Conservation (phyloP, 2,113 vertebrate species). For the Campylorhamphus procurvoides region DNA sequence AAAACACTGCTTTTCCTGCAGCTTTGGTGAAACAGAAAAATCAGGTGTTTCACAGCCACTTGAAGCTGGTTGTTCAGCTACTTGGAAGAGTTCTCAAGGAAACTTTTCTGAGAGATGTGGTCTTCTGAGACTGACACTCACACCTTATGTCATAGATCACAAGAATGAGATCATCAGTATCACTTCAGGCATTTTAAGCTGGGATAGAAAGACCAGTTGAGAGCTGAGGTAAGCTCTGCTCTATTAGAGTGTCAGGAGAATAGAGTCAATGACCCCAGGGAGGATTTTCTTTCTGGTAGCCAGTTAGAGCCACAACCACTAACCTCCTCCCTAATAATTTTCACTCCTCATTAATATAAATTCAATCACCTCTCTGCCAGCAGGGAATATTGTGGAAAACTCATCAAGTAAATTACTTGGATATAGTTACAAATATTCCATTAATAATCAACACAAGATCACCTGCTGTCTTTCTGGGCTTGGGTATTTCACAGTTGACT, state of each 20-base stretch:
- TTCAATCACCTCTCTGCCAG: background rate
- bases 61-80: background rate
- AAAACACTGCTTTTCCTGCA: background rate
- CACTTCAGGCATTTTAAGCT: background rate
- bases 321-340: background rate
- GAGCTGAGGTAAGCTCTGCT: background rate
- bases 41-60: background rate
- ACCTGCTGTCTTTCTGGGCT: background rate
- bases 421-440: background rate
- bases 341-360: background rate
- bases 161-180: background rate
- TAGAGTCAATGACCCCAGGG: background rate
- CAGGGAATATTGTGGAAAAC: background rate
- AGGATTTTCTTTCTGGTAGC: background rate
- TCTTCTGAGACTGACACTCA: background rate
- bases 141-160: background rate
- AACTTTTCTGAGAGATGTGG: background rate
- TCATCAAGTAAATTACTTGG: background rate
- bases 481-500: background rate
- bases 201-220: background rate
- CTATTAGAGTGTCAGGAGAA: background rate
- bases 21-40: background rate
- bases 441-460: background rate
- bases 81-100: background rate
- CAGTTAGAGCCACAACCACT: background rate